Percentiles rank a stretch among this genome's conserved stretches.
phyloP scores from a whole-genome alignment of 2,888 invertebrate species.

The Athripsodes cinereus region DNA sequence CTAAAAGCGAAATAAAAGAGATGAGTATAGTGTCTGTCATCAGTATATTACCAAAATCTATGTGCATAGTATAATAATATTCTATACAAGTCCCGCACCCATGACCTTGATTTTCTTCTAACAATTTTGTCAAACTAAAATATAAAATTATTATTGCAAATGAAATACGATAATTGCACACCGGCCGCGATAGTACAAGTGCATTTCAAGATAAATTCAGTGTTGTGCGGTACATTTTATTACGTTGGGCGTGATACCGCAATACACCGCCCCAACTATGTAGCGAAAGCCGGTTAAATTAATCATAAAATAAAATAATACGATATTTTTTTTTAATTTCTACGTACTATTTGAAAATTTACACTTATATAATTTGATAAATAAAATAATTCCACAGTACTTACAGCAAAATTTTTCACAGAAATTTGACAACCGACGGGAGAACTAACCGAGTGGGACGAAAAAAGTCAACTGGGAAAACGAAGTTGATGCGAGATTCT shows the following conservation, averaged over 20 bases:
- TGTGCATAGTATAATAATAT: neutral
- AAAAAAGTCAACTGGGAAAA: neutral
- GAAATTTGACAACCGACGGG: neutral
- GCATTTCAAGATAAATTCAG: neutral
- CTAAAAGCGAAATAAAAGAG: conserved; percentile 28
- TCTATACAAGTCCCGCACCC: neutral
- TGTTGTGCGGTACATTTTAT: neutral
- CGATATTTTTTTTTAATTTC: neutral
- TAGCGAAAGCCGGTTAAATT: neutral
- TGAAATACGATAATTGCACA: neutral
- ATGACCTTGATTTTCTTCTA: neutral
- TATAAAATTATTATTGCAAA: too few relatives aligned
- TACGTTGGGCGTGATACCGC: neutral
- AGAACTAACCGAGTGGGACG: neutral
- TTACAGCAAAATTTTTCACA: neutral
- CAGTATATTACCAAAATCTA: neutral
- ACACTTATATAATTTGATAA: neutral
- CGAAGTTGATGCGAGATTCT: neutral
- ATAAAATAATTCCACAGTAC: neutral
- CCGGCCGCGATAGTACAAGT: neutral
- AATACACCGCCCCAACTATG: neutral
- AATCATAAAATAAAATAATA: neutral
- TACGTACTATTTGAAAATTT: neutral
- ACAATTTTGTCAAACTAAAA: neutral
- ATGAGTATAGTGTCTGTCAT: neutral